Conservation (phyloP, 2,888 invertebrate species). For the Leptinotarsa peninsularis region DNA sequence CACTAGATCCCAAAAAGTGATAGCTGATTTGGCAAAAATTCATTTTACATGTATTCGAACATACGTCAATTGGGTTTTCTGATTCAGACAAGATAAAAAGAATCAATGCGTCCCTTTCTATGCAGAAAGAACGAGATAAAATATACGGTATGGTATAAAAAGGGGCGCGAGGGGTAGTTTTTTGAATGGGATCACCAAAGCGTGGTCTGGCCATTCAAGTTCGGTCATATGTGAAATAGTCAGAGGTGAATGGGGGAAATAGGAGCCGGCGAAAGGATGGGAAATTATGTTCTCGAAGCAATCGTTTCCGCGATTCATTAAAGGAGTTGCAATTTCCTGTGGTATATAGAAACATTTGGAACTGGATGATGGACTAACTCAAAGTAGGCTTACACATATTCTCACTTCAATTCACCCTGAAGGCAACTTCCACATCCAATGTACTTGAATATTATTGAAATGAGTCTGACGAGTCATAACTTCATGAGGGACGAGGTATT, state of each 20-base stretch:
- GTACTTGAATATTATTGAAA: neutral
- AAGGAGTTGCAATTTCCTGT: constrained; percentile 9
- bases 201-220: constrained; percentile 74
- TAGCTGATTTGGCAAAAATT: constrained; percentile 53
- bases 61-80: constrained; percentile 37
- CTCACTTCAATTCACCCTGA: no score
- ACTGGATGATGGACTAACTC: neutral
- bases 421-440: no score
- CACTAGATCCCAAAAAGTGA: constrained; percentile 55
- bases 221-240: constrained; percentile 76
- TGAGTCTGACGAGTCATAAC: no score
- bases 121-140: constrained; percentile 34
- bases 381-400: neutral
- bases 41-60: constrained; percentile 36
- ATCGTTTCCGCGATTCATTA: constrained; percentile 16
- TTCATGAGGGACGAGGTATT: no score
- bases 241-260: constrained; percentile 54
- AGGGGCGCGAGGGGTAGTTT: constrained; percentile 59
- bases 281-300: constrained; percentile 15
- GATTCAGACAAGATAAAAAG: constrained; percentile 35
- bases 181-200: constrained; percentile 75
- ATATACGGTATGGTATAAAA: constrained; percentile 43
- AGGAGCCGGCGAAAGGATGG: constrained; percentile 19
- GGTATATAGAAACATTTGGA: neutral
- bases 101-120: constrained; percentile 29